Percentiles rank a stretch among this genome's conserved stretches.
These are phyloP conservation scores for Dasyurus viverrinus DNA, from an alignment of 2,113 vertebrate genomes.

Conservation along the genomic window DNA sequence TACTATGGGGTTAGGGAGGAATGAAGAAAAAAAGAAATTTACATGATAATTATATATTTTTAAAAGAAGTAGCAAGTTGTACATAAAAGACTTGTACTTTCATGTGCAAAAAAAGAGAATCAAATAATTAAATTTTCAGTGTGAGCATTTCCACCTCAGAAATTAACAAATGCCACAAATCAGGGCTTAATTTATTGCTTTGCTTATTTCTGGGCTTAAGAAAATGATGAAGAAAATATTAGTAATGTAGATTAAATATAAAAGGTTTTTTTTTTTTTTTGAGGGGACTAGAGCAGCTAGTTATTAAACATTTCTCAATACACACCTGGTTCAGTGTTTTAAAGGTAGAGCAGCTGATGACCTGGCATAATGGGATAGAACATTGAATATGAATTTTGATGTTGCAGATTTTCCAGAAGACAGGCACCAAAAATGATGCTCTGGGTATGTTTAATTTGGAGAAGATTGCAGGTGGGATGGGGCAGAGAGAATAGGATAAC, in stretches of 20 bases:
- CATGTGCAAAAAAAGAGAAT: background rate
- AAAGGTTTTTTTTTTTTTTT: background rate
- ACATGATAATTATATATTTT: too few species aligned
- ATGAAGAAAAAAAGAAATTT: too few species aligned
- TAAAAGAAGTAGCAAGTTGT: too few species aligned
- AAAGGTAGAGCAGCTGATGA: background rate
- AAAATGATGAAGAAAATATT: background rate
- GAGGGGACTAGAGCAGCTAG: fast-evolving
- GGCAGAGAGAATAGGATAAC: too few species aligned
- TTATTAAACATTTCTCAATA: background rate
- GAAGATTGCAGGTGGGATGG: background rate
- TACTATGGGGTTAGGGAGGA: too few species aligned
- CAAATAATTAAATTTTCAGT: background rate
- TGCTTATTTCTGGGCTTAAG: background rate
- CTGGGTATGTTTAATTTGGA: background rate
- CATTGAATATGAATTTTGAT: background rate
- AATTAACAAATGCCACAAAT: background rate
- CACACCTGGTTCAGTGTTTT: background rate
- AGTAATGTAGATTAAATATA: background rate
- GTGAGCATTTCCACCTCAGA: background rate
- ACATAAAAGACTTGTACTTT: too few species aligned
- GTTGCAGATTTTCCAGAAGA: background rate
- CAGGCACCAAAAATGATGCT: background rate
- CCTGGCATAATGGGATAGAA: background rate
- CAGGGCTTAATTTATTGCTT: background rate